A percentile compares a stretch with the other conserved stretches of the same genome.
phyloP scores from a whole-genome alignment of 2,113 vertebrate species.

The Mus pahari region DNA sequence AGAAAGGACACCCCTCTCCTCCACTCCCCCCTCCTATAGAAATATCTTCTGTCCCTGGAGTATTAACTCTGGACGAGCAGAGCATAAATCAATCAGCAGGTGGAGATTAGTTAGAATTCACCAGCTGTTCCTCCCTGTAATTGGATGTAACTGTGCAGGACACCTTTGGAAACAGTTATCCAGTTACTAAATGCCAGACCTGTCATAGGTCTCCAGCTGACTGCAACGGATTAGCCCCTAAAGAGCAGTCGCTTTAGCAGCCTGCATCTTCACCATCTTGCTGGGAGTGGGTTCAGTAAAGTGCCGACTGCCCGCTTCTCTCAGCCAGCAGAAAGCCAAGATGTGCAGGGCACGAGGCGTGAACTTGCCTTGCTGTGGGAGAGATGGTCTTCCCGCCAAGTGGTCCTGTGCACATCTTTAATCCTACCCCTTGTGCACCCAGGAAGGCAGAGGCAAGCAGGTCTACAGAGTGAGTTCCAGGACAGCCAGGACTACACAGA shows the following conservation, averaged over 20 bases:
- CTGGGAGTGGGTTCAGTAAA: constrained; percentile 63
- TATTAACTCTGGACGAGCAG: constrained; percentile 75
- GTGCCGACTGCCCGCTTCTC: constrained; percentile 47
- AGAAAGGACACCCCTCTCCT: constrained; percentile 66
- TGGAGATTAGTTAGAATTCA: constrained; percentile 85
- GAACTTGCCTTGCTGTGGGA: background rate
- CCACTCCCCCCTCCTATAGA: constrained; percentile 57
- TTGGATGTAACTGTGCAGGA: constrained; percentile 85
- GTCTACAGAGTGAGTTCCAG: background rate
- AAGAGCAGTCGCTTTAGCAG: constrained; percentile 79
- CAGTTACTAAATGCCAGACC: constrained; percentile 84
- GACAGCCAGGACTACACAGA: background rate
- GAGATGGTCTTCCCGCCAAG: background rate
- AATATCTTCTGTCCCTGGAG: constrained; percentile 81
- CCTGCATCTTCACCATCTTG: constrained; percentile 37
- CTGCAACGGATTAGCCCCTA: constrained; percentile 82
- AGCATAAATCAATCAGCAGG: constrained; percentile 85
- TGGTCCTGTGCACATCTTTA: background rate
- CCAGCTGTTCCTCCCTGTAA: constrained; percentile 84
- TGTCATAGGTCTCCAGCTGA: constrained; percentile 84
- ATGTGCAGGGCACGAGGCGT: background rate
- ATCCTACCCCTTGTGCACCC: background rate
- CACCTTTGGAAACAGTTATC: constrained; percentile 85
- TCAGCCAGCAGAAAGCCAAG: background rate
- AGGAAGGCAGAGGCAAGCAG: too few species aligned